These are phyloP conservation scores for Andinoacara biseriatus DNA, from an alignment of 2,113 vertebrate genomes.

Conservation along the genomic window DNA sequence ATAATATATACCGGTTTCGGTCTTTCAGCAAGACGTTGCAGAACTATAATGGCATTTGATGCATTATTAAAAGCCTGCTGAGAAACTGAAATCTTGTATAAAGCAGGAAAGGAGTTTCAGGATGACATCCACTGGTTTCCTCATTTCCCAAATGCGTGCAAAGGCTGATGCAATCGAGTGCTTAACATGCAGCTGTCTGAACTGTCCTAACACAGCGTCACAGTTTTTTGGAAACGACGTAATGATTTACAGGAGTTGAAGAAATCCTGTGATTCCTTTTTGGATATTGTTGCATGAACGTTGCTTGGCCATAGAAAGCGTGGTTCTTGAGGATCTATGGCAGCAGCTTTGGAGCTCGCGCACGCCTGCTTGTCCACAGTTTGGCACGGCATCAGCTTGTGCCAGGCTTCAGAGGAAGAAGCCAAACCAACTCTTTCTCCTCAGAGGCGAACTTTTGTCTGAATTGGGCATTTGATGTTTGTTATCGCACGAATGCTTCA, in stretches of 20 bases:
- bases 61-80: background rate
- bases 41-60: background rate
- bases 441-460: constrained; percentile 5
- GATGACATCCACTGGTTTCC: background rate
- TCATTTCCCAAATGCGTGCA: background rate
- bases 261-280: background rate
- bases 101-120: background rate
- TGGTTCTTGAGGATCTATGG: constrained; percentile 24
- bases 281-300: background rate
- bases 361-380: too few species aligned
- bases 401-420: constrained; percentile 11
- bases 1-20: background rate
- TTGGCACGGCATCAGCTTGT: background rate
- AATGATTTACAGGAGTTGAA: background rate
- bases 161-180: background rate
- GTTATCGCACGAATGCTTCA: constrained; percentile 16
- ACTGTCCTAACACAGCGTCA: background rate
- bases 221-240: background rate
- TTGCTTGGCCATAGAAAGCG: background rate
- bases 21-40: background rate
- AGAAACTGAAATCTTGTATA: background rate
- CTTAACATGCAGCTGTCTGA: background rate
- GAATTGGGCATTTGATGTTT: constrained; percentile 23
- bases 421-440: background rate
- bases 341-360: constrained; percentile 28